Conservation (phyloP, 2,888 invertebrate species). For the Laothoe populi region DNA sequence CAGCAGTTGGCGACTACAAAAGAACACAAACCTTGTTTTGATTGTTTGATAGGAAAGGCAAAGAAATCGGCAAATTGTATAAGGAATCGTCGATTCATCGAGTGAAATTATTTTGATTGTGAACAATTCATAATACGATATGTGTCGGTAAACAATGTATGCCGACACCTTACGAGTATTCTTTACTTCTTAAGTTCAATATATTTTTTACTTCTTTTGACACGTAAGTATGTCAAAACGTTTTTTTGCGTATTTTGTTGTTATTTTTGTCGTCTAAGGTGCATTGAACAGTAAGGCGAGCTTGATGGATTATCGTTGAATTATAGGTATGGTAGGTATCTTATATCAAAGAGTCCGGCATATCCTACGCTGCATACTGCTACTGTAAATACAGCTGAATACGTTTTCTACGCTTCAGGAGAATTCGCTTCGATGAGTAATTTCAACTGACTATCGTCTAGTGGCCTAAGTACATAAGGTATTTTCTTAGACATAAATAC, state of each 20-base stretch:
- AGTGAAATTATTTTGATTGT: slow-evolving; percentile 46
- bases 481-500: too few relatives aligned
- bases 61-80: slow-evolving; percentile 63
- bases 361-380: too few relatives aligned
- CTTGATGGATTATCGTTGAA: too few relatives aligned
- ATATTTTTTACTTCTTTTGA: slow-evolving; percentile 30
- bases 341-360: background rate
- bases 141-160: slow-evolving; percentile 58
- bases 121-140: slow-evolving; percentile 58
- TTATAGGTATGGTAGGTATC: too few relatives aligned
- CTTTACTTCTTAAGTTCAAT: slow-evolving; percentile 39
- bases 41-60: slow-evolving; percentile 73
- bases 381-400: too few relatives aligned
- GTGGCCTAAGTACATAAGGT: too few relatives aligned
- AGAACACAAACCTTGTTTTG: slow-evolving; percentile 69
- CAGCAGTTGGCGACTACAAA: slow-evolving; percentile 62
- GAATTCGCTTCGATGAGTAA: too few relatives aligned
- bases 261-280: background rate
- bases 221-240: background rate
- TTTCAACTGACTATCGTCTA: too few relatives aligned
- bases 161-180: slow-evolving; percentile 38
- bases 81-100: slow-evolving; percentile 60
- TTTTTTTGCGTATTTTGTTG: slow-evolving; percentile 2
- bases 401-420: too few relatives aligned
- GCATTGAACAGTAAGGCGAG: background rate